Base-by-base conservation (phyloP, 2,888 invertebrate genomes). In the Osmoderma eremita region DNA sequence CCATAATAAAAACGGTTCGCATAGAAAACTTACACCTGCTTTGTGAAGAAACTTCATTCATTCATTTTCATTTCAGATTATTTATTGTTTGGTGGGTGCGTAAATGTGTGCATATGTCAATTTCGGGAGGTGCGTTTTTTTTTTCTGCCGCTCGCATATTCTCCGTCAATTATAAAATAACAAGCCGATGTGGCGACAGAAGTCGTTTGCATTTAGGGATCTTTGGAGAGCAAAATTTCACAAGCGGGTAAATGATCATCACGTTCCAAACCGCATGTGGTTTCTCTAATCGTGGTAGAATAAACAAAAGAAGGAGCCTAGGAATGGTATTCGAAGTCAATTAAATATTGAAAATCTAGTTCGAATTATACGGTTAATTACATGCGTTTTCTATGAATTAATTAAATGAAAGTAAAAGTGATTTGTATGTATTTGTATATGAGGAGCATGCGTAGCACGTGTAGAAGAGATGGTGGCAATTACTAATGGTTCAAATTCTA, bases 331-430 rank as follows among this genome's bases (percentile, higher is more conserved):
- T 48, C 48, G 22, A 13, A 18, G 20, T 22, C 8, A n/a, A 12
- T 41, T 56, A 41, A n/a, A 41, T 54, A n/a, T 56, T 41, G 41
- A 41, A 41, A 56, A 63, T 63, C 50, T 63, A 24, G 58, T 67
- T 63, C 67, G 67, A 63, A 58, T 58, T 50, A 49, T 30, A 41
- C 36, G 45, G 24, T 50, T 42, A 50, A 51, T 50, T 49, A 51
- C 15, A 12, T 51, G 38, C 63, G 38, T 30, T 30, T 30, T 6
- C 24, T 24, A 24, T 24, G 24, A 5, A 5, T 3, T 10, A 30
- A 30, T 30, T 30, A 30, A 30, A 30, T 30, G 30, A 30, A 30
- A 30, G 30, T 30, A 6, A 30, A 30, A 30, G 30, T 30, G 1
- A 5, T n/a, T n/a, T n/a, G n/a, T n/a, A n/a, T n/a, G n/a, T n/a